Conservation (phyloP, 2,797 vertebrate species). For the Urophycis tenuis region DNA sequence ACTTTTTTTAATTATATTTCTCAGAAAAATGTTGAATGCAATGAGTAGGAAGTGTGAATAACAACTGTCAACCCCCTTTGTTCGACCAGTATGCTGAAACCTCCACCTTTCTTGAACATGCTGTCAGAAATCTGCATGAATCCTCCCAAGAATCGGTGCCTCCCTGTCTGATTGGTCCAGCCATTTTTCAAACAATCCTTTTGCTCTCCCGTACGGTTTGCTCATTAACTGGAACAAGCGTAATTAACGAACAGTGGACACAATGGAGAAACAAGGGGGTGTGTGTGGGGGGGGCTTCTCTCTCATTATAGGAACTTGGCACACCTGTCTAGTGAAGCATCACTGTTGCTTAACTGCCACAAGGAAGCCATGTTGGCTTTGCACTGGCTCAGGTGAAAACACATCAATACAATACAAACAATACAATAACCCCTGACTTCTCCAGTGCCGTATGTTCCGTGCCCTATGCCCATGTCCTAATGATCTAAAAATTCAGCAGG, state of each 20-base stretch:
- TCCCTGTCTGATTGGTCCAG: conserved; percentile 1
- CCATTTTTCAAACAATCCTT: background rate
- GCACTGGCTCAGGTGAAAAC: background rate
- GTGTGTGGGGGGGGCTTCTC: background rate
- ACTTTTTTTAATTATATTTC: too few species aligned
- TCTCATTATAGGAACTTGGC: background rate
- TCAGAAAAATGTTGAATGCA: too few species aligned
- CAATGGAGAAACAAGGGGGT: background rate
- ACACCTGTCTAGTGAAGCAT: background rate
- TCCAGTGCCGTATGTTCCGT: too few species aligned
- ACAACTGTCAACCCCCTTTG: too few species aligned
- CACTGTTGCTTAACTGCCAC: background rate
- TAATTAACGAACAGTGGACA: background rate
- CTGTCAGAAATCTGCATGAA: background rate
- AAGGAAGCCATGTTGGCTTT: background rate
- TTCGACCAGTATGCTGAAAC: too few species aligned
- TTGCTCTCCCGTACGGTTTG: background rate
- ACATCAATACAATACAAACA: background rate
- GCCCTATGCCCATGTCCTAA: too few species aligned
- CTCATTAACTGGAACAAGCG: background rate
- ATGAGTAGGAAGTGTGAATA: too few species aligned
- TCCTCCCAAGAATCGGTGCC: background rate
- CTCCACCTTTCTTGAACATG: background rate
- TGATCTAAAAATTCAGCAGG: background rate
- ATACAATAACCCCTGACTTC: background rate